Evolutionary conservation across 1,140 invertebrate genomes (phyloP), one percentile per base, ranked within the genome.

Genomic region (Drosophila bifasciata): DNA sequence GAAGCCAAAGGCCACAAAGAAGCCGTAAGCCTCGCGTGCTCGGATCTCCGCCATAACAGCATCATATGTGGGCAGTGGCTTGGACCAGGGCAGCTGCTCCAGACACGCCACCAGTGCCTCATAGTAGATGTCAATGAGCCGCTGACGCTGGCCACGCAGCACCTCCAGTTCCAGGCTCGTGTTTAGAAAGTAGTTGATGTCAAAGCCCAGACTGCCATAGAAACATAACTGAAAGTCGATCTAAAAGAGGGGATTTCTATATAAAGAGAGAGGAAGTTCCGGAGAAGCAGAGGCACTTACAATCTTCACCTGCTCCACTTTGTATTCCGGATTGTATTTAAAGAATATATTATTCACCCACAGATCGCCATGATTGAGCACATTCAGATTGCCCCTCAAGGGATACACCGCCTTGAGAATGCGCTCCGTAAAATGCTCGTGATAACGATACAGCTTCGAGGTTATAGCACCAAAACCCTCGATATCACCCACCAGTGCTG

Each of bases 291-390:
- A n/a, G n/a, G n/a, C 9, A 61, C n/a, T 92, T 60, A 73, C 93
- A 79, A 81, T 45, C 77, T 77, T 94, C 93, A 69, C 56, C 9
- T 76, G 45, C 36, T 79, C 51, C 71, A 79, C 74, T 11, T 79
- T 71, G 45, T 63, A 52, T 3, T 79, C 43, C 1, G 67, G 7
- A 9, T 89, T 78, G 60, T 90, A 89, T 40, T 92, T 92, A 78
- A 95, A 95, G 56, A 95, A 80, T 91, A 95, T 94, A 64, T 95
- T 95, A 71, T 95, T 95, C 0, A 93, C 90, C 94, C 94, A 95
- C 5, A 92, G 92, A 80, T 95, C 95, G 17, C 94, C 95, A 51
- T 95, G 95, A 76, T 93, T 94, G 7, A 95, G 90, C 3, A 95
- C 94, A 64, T 93, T 93, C 52, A 68, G 44, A 25, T 41, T 0